A percentile compares a stretch with the other conserved stretches of the same genome.
Evolutionary conservation across 2,888 invertebrate species (phyloP).

Genomic region (Ephialtes manifestator): DNA sequence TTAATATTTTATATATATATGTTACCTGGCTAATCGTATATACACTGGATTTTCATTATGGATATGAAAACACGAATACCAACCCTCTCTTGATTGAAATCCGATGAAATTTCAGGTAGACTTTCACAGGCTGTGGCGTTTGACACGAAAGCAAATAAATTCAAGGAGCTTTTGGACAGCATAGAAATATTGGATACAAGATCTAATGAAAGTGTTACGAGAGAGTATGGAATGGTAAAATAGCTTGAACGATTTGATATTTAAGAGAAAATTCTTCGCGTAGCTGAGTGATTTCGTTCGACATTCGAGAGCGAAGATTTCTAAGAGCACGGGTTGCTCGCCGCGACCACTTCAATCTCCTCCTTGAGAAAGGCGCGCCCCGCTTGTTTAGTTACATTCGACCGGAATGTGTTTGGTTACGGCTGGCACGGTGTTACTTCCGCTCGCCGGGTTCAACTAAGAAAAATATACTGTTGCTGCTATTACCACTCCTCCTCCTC

Average conservation of each 20-base stretch:
- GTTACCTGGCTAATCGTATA: not conserved
- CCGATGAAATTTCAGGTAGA: not conserved
- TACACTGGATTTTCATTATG: not conserved
- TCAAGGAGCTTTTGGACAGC: not conserved
- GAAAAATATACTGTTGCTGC: slow-evolving; percentile 51
- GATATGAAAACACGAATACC: not conserved
- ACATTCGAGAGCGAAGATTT: slow-evolving; percentile 28
- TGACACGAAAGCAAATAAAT: not conserved
- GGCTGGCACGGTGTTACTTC: slow-evolving; percentile 46
- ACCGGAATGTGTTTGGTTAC: slow-evolving; percentile 62
- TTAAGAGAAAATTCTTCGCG: not conserved
- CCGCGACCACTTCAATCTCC: not conserved
- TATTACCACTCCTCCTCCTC: slow-evolving; percentile 12
- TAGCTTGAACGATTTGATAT: not conserved
- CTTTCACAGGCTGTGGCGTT: not conserved
- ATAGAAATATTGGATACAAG: too few species aligned
- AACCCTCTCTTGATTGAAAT: not conserved
- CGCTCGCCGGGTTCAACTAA: slow-evolving; percentile 55
- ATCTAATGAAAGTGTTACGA: too few species aligned
- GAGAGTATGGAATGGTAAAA: too few species aligned
- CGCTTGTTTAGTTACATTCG: slow-evolving; percentile 61
- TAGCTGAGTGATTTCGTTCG: slow-evolving; percentile 31
- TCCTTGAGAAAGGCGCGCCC: not conserved
- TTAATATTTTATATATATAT: not conserved
- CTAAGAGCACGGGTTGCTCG: slow-evolving; percentile 1